phyloP scores from a whole-genome alignment of 2,113 vertebrate species.

The Prietella phreatophila region DNA sequence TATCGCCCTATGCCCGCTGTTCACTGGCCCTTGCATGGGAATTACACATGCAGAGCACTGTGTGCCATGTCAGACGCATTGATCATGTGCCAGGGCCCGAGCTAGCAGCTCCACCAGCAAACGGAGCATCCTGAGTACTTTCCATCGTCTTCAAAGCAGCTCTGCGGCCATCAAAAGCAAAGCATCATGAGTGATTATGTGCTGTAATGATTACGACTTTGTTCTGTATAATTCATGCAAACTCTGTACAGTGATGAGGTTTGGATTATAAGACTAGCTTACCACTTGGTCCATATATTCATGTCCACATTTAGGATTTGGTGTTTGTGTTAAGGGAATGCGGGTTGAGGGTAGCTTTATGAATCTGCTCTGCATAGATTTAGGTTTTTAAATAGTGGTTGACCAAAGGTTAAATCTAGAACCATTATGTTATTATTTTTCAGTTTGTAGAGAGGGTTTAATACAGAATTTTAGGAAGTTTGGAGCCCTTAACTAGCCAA shows the following conservation, averaged over 20 bases:
- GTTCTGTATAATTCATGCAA: constrained; percentile 37
- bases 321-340: background rate
- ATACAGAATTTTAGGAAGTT: background rate
- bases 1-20: constrained; percentile 42
- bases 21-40: constrained; percentile 35
- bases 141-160: constrained; percentile 47
- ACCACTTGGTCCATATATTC: background rate
- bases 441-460: background rate
- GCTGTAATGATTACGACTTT: constrained; percentile 42
- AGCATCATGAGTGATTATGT: constrained; percentile 36
- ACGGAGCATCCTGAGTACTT: constrained; percentile 45
- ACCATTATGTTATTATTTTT: background rate
- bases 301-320: background rate
- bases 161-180: constrained; percentile 34
- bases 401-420: background rate
- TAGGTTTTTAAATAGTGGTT: background rate
- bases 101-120: constrained; percentile 9
- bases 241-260: background rate
- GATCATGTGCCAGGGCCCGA: constrained; percentile 44
- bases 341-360: background rate
- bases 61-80: constrained; percentile 42
- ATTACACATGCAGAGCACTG: constrained; percentile 50
- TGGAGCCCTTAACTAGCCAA: background rate
- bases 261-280: background rate
- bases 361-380: background rate